Base-by-base conservation (phyloP, 1,140 invertebrate species). In the Drosophila serrata region DNA sequence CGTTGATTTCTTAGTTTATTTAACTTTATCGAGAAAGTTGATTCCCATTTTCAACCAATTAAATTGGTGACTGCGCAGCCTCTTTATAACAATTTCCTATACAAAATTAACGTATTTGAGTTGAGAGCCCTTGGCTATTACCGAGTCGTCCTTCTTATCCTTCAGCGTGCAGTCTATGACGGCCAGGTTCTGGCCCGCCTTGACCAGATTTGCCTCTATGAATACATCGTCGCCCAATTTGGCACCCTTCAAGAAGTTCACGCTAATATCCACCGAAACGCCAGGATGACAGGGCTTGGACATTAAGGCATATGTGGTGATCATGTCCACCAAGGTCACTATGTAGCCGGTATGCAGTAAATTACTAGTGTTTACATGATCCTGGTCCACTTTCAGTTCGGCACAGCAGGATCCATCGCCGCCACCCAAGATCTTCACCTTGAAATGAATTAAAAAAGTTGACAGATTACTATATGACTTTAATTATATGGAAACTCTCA, bases 291-390 rank as follows among this genome's bases (percentile, higher is more conserved):
- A 93, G 19, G 95, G 94, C 67, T 95, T 93, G 0, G 96, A 95
- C 82, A 96, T 95, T 5, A 98, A 81, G 1, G 97, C 97, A 90
- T 96, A 95, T 0, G 97, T 97, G 8, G 98, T 98, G 11, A 98
- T 92, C 67, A 94, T 94, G 93, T 99, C 98, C 12, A 98, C 95
- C 12, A 98, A 82, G 2, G 96, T 96, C 11, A 96, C 95, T 12
- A 96, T 97, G 74, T 97, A 95, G 13, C 97, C 98, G 40, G 97
- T 97, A 93, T 99, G 97, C 6, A 98, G 92, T 3, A 95, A 95
- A 1, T 97, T 97, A 45, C 92, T 93, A 22, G 93, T 77, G 92
- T 99, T 99, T 1, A 95, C 88, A 92, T 98, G 96, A 70, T 98
- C 96, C 29, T 96, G 93, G 0, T 93, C 93, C 1, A 99, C 95